Evolutionary conservation across 1,140 invertebrate genomes (phyloP), one percentile per base, ranked within the genome.

Genomic region (Latrodectus geometricus): DNA sequence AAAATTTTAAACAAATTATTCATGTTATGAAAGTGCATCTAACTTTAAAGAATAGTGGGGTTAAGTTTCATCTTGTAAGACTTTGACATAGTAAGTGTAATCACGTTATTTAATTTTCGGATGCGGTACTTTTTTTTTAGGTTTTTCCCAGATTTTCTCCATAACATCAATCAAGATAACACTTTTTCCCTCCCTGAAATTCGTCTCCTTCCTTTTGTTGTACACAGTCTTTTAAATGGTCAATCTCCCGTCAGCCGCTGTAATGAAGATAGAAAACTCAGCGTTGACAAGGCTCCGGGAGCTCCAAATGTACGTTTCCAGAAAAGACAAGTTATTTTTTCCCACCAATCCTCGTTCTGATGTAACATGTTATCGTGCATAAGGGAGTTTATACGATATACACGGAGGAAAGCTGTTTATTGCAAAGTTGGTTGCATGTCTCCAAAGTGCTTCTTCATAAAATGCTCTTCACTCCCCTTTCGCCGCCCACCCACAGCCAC

Each of bases 401-500:
- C 35, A 35, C 35, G 35, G 35, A 5, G 17, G 2, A 8, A 61
- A 61, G 54, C 54, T 61, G 54, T 61, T 61, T 61, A 61, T 61
- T 61, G 54, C 54, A 4, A 23, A 20, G 17, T 15, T 11, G 20
- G 68, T 69, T 21, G 14, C 68, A 69, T 69, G 68, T 69, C 68
- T n/a, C 68, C 21, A 23, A 69, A 69, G 68, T 23, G 9, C 68
- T 69, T 69, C 68, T 69, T 23, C 68, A 69, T 69, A 69, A 69
- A 69, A 23, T 69, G 20, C 68, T 20, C 21, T n/a, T 69, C n/a
- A 20, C 68, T 11, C 54, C 17, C 17, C 11, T 8, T n/a, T 61
- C 54, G 11, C 54, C 54, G 11, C 54, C 54, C 54, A 61, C 54
- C 54, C 54, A 3, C 68, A n/a, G n/a, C 12, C 17, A 20, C 68